Conservation (phyloP, 1,140 invertebrate genomes). For the Trichomalopsis sarcophagae region DNA sequence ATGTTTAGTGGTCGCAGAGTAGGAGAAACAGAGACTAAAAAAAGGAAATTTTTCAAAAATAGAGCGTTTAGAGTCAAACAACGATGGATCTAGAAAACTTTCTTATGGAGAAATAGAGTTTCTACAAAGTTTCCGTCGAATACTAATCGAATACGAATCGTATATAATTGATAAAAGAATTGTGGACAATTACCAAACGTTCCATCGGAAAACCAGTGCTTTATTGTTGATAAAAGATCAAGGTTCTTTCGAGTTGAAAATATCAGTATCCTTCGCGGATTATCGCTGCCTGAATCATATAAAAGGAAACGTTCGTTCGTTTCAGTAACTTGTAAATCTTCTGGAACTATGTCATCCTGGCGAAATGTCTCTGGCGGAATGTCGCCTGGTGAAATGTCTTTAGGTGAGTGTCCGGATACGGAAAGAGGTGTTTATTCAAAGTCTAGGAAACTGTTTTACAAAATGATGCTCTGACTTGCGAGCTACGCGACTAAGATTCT, state of each 20-base stretch:
- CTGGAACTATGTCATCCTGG: conserved; percentile 1
- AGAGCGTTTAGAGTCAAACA: not conserved
- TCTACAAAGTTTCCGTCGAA: not conserved
- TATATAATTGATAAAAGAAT: not conserved
- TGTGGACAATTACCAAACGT: not conserved
- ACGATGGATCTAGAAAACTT: not conserved
- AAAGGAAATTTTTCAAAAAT: not conserved
- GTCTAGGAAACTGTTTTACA: too few species aligned
- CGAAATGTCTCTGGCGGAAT: too few species aligned
- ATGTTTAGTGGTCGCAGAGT: not conserved
- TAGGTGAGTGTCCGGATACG: too few species aligned
- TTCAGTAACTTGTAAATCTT: not conserved
- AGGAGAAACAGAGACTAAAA: not conserved
- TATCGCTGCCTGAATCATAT: not conserved
- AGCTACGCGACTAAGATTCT: too few species aligned
- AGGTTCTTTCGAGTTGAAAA: not conserved
- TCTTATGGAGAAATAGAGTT: not conserved
- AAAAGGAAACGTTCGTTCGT: not conserved
- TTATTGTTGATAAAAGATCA: not conserved
- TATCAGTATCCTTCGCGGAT: not conserved
- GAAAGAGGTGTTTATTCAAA: too few species aligned
- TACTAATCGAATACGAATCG: not conserved
- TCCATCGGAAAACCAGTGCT: not conserved
- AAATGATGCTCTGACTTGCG: too few species aligned
- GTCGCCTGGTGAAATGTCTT: too few species aligned